Evolutionary conservation across 2,888 invertebrate species (phyloP).

Genomic region (Sthenelais limicola): DNA sequence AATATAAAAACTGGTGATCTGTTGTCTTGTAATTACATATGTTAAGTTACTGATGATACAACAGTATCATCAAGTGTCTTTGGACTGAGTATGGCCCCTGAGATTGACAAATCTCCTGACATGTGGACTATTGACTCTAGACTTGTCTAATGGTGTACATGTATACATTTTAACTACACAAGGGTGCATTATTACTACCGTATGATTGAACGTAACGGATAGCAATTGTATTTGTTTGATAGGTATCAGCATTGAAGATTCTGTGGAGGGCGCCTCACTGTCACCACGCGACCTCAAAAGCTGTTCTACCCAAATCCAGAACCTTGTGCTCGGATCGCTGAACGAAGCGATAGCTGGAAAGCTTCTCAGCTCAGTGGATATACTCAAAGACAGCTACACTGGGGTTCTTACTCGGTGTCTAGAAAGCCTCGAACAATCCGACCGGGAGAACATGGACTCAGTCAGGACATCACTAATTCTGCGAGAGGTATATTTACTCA

Average conservation of each 20-base stretch:
- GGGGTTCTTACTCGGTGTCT: conserved; percentile 85
- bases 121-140: background rate
- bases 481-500: conserved; percentile 83
- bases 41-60: too few species aligned
- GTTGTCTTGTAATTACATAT: too few species aligned
- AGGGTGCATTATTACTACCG: too few species aligned
- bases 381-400: conserved; percentile 86
- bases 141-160: background rate
- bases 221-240: conserved; percentile 44
- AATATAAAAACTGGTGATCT: too few species aligned
- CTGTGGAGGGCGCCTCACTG: conserved; percentile 60
- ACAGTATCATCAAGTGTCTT: too few species aligned
- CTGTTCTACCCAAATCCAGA: conserved; percentile 79
- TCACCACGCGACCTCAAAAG: conserved; percentile 72
- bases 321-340: conserved; percentile 81
- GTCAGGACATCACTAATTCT: conserved; percentile 81
- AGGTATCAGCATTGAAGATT: conserved; percentile 68
- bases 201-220: too few species aligned
- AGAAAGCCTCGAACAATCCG: conserved; percentile 77
- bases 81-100: too few species aligned
- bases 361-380: conserved; percentile 85
- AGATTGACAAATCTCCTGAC: too few species aligned
- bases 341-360: conserved; percentile 85
- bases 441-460: conserved; percentile 62
- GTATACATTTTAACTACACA: background rate